phyloP scores from a whole-genome alignment of 2,888 invertebrate species.

The Torymus auratus region DNA sequence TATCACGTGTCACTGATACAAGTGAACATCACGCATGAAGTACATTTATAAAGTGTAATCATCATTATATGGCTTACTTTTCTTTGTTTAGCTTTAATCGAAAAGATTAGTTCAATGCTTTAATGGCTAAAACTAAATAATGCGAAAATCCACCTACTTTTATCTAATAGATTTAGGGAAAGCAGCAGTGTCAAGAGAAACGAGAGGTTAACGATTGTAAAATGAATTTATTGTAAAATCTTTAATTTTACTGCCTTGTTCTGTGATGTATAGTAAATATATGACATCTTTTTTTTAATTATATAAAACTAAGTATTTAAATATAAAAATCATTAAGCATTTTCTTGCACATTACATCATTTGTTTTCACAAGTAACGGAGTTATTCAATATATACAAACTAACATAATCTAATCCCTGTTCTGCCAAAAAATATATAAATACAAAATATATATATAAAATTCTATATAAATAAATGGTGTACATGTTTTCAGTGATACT shows the following conservation, averaged over 20 bases:
- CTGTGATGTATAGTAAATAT: neutral
- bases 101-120: no score
- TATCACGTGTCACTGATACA: neutral
- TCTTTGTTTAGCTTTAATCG: no score
- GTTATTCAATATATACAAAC: slow-evolving; percentile 1
- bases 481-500: slow-evolving; percentile 3
- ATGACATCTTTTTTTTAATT: no score
- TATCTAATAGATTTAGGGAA: slow-evolving; percentile 38
- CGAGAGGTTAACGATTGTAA: slow-evolving; percentile 29
- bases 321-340: no score
- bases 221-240: slow-evolving; percentile 36
- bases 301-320: no score
- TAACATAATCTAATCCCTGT: slow-evolving; percentile 17
- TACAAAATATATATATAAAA: no score
- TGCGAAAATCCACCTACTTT: slow-evolving; percentile 38
- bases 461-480: neutral
- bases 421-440: slow-evolving; percentile 29
- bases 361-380: slow-evolving; percentile 7
- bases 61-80: no score
- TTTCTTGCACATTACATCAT: neutral
- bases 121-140: neutral
- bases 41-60: no score
- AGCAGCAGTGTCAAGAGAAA: slow-evolving; percentile 47
- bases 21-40: neutral
- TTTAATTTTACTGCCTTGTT: slow-evolving; percentile 26